Evolutionary conservation across 2,113 vertebrate genomes (phyloP), one percentile per base, ranked within the genome.

Genomic region (Syrrhaptes paradoxus): DNA sequence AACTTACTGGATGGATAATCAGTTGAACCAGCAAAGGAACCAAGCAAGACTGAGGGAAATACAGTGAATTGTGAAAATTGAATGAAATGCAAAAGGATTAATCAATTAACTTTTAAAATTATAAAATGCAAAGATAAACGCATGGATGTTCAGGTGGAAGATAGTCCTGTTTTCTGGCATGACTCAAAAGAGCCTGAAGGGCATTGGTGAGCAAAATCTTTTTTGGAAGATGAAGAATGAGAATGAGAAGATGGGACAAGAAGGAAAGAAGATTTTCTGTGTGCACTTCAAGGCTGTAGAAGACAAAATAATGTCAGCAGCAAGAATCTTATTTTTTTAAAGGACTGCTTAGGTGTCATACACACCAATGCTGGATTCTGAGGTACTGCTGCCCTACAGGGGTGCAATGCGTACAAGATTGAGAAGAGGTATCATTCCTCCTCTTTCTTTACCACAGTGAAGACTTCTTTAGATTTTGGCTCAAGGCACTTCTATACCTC

Each of bases 41-140:
- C 25, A 66, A 77, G 49, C 63, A 45, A 76, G 76, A 59, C 63
- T 66, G 57, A 67, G 17, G 10, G 29, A 79, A 83, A 82, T 65
- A 63, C 32, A 86, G 32, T 66, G 65, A 93, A 65, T 81, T 94
- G 84, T 94, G 59, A 67, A 92, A 91, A 86, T 24, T 57, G 46
- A 90, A 88, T 89, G 46, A 88, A 78, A 89, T 55, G 24, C 14
- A 6, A 55, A 91, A 81, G 26, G 43, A 48, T 74, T 78, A 77
- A 78, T 89, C 31, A 85, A 34, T 81, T 77, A 83, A 41, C 29
- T 61, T 51, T 87, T 89, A 21, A 93, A 89, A 59, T 93, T 75
- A 91, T 26, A 29, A 78, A 52, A 87, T n/a, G 9, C 18, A 49
- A 89, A 86, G 43, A 68, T 41, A 86, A 88, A 87, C 85, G n/a